Evolutionary conservation across 2,888 invertebrate genomes (phyloP), one percentile per base, ranked within the genome.

Genomic region (Ganaspis brasiliensis): DNA sequence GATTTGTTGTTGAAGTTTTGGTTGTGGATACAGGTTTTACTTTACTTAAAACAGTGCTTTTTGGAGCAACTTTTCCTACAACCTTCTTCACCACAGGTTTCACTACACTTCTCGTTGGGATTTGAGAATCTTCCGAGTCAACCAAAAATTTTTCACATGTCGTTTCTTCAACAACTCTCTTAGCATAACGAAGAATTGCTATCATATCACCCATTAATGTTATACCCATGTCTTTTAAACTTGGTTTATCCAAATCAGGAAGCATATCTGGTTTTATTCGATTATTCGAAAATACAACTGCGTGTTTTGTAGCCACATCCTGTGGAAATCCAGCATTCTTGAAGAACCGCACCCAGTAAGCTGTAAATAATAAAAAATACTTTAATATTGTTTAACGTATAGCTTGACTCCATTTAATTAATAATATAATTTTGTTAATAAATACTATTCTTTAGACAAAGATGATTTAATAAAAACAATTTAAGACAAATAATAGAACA

Each of bases 161-260:
- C 4, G 89, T 90, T 40, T 94, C 93, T 78, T 93, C 93, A 35
- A 93, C 92, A 9, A 93, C 93, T 81, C 92, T 92, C 83, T 94
- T 94, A 0, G 95, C 94, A 87, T 95, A 94, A 83, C 94, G 93
- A 9, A 95, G 87, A 76, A 95, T 95, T 12, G 94, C 93, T 79
- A 95, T 95, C 84, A 95, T 92, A 84, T 95, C 94, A 1, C 95
- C 95, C 91, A 95, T 93, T 35, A 93, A 88, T 0, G 94, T 93
- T 37, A 98, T 96, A 0, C 97, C 97, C 97, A 98, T 97, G 84
- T 97, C 97, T 74, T 95, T 94, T 1, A 98, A 92, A 88, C 97
- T 96, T 83, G 98, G 97, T 86, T 97, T 97, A 84, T 95, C 97
- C 14, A 98, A 92, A 84, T 98, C 98, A 80, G 95, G 92, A 73